phyloP scores from a whole-genome alignment of 1,140 invertebrate genomes.

The Lordiphosa collinella region DNA sequence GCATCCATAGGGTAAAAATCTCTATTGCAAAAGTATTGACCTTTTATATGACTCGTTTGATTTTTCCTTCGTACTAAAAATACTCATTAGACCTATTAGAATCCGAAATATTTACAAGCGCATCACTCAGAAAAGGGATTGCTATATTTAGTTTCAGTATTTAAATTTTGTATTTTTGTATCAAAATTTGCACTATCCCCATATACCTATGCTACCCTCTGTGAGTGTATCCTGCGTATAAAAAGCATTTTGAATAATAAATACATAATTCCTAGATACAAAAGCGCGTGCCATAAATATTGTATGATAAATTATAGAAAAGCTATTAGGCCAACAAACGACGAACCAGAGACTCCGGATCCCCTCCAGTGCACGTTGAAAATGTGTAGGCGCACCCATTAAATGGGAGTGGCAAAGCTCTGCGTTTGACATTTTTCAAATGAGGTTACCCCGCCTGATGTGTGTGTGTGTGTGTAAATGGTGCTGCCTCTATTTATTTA shows the following conservation, averaged over 20 bases:
- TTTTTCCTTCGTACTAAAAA: not conserved
- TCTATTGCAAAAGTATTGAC: no score
- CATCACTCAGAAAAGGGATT: no score
- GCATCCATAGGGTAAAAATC: not conserved
- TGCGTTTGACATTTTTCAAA: slow-evolving; percentile 75
- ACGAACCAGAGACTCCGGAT: slow-evolving; percentile 17
- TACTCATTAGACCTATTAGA: no score
- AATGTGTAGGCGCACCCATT: slow-evolving; percentile 41
- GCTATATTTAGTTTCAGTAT: no score
- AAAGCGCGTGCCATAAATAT: slow-evolving; percentile 76
- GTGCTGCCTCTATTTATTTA: slow-evolving; percentile 48
- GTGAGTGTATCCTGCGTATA: slow-evolving; percentile 12
- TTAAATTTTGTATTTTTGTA: no score
- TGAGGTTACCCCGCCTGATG: slow-evolving; percentile 50
- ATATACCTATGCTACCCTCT: not conserved
- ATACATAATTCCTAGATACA: slow-evolving; percentile 74
- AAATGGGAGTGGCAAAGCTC: slow-evolving; percentile 36
- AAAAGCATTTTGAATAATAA: slow-evolving; percentile 70
- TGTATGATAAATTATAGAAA: slow-evolving; percentile 76
- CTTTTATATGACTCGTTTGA: no score
- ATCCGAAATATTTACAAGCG: no score
- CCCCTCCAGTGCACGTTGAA: not conserved
- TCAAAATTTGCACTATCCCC: not conserved
- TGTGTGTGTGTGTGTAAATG: not conserved
- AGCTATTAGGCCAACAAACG: slow-evolving; percentile 75